Base-by-base conservation (phyloP, 2,888 invertebrate species). In the Xestoiulus laeticollis region DNA sequence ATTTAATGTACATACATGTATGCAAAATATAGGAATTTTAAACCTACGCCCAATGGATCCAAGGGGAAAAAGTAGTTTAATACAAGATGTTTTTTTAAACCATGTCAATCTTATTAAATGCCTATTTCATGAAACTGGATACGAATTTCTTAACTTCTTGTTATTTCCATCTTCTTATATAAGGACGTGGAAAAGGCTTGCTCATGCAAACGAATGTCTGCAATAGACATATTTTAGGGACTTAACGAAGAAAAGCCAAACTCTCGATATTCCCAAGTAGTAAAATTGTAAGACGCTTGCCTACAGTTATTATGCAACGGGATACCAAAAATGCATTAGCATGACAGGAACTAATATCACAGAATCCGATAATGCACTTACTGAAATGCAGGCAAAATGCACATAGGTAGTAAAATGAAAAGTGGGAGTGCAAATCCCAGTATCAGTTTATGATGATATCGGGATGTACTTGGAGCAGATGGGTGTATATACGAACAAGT, bases 281-380 rank as follows among this genome's bases (percentile, higher is more conserved):
- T 78, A 22, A 78, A 30, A 78, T 78, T 14, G 78, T 30, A 30
- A 78, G 78, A 78, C 30, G 78, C 10, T 78, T 78, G 78, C 78
- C 78, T 78, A 30, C 78, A 78, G 78, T 78, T 78, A 78, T 78
- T 78, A 30, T 30, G 30, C 78, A 78, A 78, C 78, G 30, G 26
- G 78, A 30, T 78, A 78, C 30, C 78, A 78, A 14, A 78, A 78
- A 78, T 30, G 78, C 78, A 78, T 78, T 78, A 78, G 78, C 78
- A 78, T 78, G 78, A 30, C 78, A 78, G 78, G 78, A 78, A 78
- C 30, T 30, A 78, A 78, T 78, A 78, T 78, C 5, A 26, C 10
- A 78, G 78, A 30, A 78, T 78, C 78, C 14, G 78, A 78, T 78
- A 78, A 78, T 78, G 78, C 30, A 78, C 30, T 78, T 30, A 78